Conservation (phyloP, 1,140 invertebrate genomes). For the Anastatus disparis region DNA sequence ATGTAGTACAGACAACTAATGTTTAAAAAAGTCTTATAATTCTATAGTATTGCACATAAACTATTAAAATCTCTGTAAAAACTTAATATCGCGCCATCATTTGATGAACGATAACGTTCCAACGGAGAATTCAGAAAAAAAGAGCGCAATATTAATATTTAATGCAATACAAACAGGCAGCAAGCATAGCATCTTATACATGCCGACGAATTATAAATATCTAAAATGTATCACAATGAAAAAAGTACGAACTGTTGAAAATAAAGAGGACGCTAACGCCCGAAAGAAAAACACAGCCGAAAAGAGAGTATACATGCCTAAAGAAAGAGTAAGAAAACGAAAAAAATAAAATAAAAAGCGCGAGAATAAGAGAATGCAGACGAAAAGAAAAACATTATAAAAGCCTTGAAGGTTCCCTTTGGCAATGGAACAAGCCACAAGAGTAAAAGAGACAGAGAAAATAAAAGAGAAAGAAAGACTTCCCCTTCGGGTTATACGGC, state of each 20-base stretch:
- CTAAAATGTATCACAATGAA: slow-evolving; percentile 26
- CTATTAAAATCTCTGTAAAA: slow-evolving; percentile 6
- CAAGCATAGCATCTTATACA: background rate
- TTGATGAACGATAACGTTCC: slow-evolving; percentile 16
- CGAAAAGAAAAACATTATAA: slow-evolving; percentile 15
- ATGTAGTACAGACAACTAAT: too few relatives aligned
- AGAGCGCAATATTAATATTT: slow-evolving; percentile 9
- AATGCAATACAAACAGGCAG: background rate
- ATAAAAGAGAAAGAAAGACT: background rate
- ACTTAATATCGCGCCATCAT: background rate
- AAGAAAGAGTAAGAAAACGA: background rate
- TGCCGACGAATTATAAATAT: slow-evolving; percentile 35
- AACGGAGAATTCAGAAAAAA: background rate
- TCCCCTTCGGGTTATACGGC: too few relatives aligned
- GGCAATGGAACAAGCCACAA: slow-evolving; percentile 38
- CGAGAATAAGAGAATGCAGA: slow-evolving; percentile 6
- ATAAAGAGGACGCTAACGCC: too few relatives aligned
- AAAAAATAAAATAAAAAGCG: background rate
- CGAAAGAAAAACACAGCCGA: background rate
- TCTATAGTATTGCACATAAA: too few relatives aligned
- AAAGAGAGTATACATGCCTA: background rate
- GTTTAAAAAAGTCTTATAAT: background rate
- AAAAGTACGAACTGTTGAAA: background rate
- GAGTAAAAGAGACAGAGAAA: background rate
- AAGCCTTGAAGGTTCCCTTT: slow-evolving; percentile 6